Evolutionary conservation across 2,113 vertebrate species (phyloP).

Genomic region (Bungarus multicinctus): DNA sequence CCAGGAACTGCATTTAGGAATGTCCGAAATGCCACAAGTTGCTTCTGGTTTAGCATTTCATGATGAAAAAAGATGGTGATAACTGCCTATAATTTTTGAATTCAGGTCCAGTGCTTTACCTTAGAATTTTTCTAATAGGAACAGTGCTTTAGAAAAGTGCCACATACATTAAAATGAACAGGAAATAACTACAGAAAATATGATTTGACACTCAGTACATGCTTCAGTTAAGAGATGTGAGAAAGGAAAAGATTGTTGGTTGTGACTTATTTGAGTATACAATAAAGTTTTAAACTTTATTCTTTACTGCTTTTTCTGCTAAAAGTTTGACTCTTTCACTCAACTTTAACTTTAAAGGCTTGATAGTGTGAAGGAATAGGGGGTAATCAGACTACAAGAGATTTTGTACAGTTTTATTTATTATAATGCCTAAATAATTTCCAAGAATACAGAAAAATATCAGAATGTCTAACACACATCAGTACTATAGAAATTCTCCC

Average conservation of each 20-base stretch:
- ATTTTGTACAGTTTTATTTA: not conserved
- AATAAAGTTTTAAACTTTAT: not conserved
- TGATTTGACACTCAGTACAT: not conserved
- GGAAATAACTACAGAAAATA: not conserved
- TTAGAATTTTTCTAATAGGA: not conserved
- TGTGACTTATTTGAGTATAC: not conserved
- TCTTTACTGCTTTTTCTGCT: not conserved
- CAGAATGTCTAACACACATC: not conserved
- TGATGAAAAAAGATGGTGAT: not conserved
- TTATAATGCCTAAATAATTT: not conserved
- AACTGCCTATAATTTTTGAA: not conserved
- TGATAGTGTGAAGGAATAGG: not conserved
- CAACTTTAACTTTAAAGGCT: not conserved
- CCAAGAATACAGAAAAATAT: not conserved
- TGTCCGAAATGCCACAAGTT: not conserved
- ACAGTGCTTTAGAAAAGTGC: not conserved
- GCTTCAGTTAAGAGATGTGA: not conserved
- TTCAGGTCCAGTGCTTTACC: not conserved
- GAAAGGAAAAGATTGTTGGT: not conserved
- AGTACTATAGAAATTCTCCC: not conserved
- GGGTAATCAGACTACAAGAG: not conserved
- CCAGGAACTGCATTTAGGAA: not conserved
- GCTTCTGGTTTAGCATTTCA: not conserved
- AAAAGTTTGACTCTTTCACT: not conserved
- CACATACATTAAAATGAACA: not conserved